phyloP scores from a whole-genome alignment of 2,113 vertebrate genomes.

The Coryphaenoides rupestris region DNA sequence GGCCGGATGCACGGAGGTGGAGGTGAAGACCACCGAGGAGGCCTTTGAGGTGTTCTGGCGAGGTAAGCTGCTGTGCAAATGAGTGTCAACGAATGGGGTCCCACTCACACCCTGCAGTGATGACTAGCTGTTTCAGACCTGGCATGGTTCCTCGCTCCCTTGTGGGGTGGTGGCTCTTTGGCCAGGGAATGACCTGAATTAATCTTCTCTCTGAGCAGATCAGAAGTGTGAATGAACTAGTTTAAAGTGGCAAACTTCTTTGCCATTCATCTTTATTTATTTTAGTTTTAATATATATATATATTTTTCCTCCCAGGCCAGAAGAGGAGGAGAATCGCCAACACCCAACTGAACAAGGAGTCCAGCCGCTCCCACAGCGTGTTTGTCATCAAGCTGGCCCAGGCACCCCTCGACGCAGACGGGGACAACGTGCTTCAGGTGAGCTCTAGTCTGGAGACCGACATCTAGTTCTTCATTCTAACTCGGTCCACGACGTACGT shows the following conservation, averaged over 20 bases:
- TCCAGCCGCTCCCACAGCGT: slow-evolving; percentile 95
- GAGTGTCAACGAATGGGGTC: no score
- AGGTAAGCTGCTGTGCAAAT: slow-evolving; percentile 73
- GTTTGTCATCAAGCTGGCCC: slow-evolving; percentile 89
- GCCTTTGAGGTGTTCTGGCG: slow-evolving; percentile 96
- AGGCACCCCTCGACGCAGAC: slow-evolving; percentile 89
- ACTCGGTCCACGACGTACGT: no score
- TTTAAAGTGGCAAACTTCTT: neutral
- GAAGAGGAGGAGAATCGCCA: slow-evolving; percentile 77
- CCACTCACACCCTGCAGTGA: slow-evolving; percentile 49
- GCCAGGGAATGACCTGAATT: slow-evolving; percentile 63
- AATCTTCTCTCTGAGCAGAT: slow-evolving; percentile 79
- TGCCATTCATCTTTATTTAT: neutral
- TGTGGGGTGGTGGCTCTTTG: slow-evolving; percentile 56
- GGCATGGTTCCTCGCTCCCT: slow-evolving; percentile 66
- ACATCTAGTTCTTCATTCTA: no score
- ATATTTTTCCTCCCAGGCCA: slow-evolving; percentile 58
- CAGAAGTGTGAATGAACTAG: neutral
- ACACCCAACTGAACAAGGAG: slow-evolving; percentile 90
- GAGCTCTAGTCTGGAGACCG: neutral
- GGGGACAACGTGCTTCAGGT: slow-evolving; percentile 92
- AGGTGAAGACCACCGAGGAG: slow-evolving; percentile 94
- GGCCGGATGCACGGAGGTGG: slow-evolving; percentile 88
- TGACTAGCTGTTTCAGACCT: slow-evolving; percentile 71
- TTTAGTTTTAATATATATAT: no score